These are phyloP conservation scores for Lymantria dispar DNA, from an alignment of 2,888 invertebrate genomes.

Conservation along the genomic window DNA sequence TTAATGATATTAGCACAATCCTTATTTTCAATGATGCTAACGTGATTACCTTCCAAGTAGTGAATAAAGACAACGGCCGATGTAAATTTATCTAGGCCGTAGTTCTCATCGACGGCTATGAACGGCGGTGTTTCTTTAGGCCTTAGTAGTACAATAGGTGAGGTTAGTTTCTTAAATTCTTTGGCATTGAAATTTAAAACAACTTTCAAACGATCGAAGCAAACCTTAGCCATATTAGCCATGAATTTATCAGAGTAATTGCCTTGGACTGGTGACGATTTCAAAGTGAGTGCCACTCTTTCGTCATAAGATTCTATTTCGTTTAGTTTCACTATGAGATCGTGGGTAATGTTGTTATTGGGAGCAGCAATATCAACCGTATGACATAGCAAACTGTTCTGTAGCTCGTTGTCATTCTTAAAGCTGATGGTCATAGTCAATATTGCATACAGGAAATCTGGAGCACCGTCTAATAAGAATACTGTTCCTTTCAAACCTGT, in stretches of 20 bases:
- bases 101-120: constrained; percentile 84
- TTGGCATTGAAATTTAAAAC: constrained; percentile 71
- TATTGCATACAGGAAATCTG: constrained; percentile 84
- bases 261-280: constrained; percentile 58
- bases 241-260: constrained; percentile 60
- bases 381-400: constrained; percentile 82
- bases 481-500: constrained; percentile 82
- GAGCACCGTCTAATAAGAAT: constrained; percentile 91
- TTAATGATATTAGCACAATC: constrained; percentile 85
- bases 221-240: constrained; percentile 32
- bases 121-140: constrained; percentile 82
- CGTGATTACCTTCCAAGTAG: constrained; percentile 88
- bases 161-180: constrained; percentile 72
- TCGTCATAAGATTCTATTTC: constrained; percentile 81
- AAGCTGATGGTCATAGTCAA: constrained; percentile 70
- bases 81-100: constrained; percentile 84
- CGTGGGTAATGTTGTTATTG: constrained; percentile 52
- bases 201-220: constrained; percentile 81
- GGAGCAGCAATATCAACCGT: constrained; percentile 77
- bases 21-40: constrained; percentile 85
- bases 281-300: constrained; percentile 76
- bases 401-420: constrained; percentile 72
- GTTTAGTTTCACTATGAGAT: constrained; percentile 68
- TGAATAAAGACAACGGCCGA: constrained; percentile 82
- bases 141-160: constrained; percentile 84